A percentile compares a stretch with the other conserved stretches of the same genome.
These are phyloP conservation scores for Nudaria mundana DNA, from an alignment of 2,888 invertebrate species.

Conservation along the genomic window DNA sequence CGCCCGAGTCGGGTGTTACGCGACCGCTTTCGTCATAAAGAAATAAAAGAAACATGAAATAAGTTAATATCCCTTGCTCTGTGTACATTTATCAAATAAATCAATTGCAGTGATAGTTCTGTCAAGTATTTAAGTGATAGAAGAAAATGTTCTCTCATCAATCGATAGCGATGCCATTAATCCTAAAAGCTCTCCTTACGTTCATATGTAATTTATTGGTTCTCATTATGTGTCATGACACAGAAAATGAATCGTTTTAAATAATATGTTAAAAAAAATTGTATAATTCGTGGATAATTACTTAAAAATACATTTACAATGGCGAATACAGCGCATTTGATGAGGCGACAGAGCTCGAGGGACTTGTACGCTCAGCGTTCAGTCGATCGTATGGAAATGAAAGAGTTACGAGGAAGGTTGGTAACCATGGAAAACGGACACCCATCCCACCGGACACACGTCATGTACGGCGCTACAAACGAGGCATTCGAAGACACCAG, in stretches of 20 bases:
- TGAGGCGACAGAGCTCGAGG: conserved; percentile 93
- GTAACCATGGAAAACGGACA: conserved; percentile 86
- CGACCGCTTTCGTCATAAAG: conserved; percentile 35
- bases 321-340: conserved; percentile 95
- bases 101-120: conserved; percentile 1
- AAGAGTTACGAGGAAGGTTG: conserved; percentile 90
- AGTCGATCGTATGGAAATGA: conserved; percentile 91
- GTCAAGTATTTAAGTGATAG: background rate
- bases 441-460: conserved; percentile 66
- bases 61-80: conserved; percentile 10
- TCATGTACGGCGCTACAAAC: conserved; percentile 93
- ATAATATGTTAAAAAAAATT: conserved; percentile 40
- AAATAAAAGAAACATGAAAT: conserved; percentile 19
- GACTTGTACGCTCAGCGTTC: conserved; percentile 91
- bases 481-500: conserved; percentile 86
- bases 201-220: conserved; percentile 52
- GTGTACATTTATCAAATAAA: conserved; percentile 6
- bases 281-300: conserved; percentile 25
- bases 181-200: conserved; percentile 39
- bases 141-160: conserved; percentile 44
- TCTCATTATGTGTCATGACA: conserved; percentile 67
- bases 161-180: conserved; percentile 40
- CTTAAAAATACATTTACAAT: conserved; percentile 67
- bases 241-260: conserved; percentile 53
- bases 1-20: conserved; percentile 52